phyloP scores from a whole-genome alignment of 2,113 vertebrate species.

The Hiodon tergisus region DNA sequence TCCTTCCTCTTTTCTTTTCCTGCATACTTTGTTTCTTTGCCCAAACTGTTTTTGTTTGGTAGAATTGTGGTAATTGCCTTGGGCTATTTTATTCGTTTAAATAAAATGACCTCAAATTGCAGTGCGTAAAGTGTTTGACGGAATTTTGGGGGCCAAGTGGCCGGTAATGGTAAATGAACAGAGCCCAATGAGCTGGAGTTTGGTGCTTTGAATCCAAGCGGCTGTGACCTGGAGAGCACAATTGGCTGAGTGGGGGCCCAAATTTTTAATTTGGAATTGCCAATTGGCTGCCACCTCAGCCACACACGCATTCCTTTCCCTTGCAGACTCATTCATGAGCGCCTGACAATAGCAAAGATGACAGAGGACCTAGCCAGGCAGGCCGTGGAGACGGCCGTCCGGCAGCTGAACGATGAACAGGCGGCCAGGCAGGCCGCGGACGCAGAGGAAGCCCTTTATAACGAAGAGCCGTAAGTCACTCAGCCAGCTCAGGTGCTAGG shows the following conservation, averaged over 20 bases:
- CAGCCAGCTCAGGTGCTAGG: constrained; percentile 3
- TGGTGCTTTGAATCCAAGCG: no score
- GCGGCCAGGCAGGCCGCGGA: constrained; percentile 31
- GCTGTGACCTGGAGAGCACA: no score
- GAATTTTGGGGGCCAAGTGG: no score
- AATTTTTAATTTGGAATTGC: background rate
- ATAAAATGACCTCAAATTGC: no score
- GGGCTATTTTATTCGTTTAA: no score
- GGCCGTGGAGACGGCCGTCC: constrained; percentile 50
- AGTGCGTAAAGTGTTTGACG: no score
- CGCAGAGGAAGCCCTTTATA: background rate
- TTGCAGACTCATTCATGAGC: constrained; percentile 49
- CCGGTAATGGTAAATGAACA: no score
- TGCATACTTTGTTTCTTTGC: background rate
- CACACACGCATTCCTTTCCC: no score
- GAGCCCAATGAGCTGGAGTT: no score
- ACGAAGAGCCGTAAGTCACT: constrained; percentile 53
- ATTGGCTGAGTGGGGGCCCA: background rate
- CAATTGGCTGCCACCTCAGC: background rate
- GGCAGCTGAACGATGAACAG: constrained; percentile 51
- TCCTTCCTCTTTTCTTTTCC: background rate
- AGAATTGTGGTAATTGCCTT: no score
- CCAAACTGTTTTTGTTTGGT: background rate
- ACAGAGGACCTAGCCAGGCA: constrained; percentile 51
- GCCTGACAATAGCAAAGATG: constrained; percentile 46